Base-by-base conservation (phyloP, 2,797 vertebrate species). In the Sphaeramia orbicularis region DNA sequence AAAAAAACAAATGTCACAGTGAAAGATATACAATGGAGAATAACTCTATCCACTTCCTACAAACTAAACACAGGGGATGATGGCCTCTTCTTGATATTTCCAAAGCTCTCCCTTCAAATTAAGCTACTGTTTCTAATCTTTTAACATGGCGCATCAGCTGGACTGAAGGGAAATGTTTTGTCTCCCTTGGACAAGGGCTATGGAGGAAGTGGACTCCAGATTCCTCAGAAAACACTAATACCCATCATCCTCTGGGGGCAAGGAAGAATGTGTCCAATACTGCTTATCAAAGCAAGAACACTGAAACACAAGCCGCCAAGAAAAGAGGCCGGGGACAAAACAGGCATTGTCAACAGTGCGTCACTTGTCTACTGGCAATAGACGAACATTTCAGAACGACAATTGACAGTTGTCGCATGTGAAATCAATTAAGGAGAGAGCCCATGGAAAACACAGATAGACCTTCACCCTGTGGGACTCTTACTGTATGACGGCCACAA, bases 91-190 rank as follows among this genome's bases (percentile, higher is more conserved):
- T 90, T 94, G 78, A 86, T 91, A 88, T 93, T 91, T 91, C 80
- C 84, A 92, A 82, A 91, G 85, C 91, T 70, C 74, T 68, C 79
- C 52, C 86, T 91, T 89, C 77, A 74, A 86, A 88, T 89, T 90
- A 91, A 92, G 88, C 89, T 82, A 71, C 77, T 83, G 75, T 80
- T 91, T 91, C 89, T 93, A 92, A 93, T 91, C 92, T 91, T 70
- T 78, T 65, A 84, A 81, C 82, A 81, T 63, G 81, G 75, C 69
- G 73, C 79, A 86, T 91, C 86, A 88, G 89, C 83, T 24, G 12
- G 74, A 87, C 84, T 71, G 69, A 74, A 52, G 77, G 80, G 83
- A 86, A 74, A 85, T 84, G 35, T 86, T 55, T 79, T 37, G 73
- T 85, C 79, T 89, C 81, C 52, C 62, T 83, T 53, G 77, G 83